These are phyloP conservation scores for Synodontis membranacea DNA, from an alignment of 2,113 vertebrate species.

Conservation along the genomic window DNA sequence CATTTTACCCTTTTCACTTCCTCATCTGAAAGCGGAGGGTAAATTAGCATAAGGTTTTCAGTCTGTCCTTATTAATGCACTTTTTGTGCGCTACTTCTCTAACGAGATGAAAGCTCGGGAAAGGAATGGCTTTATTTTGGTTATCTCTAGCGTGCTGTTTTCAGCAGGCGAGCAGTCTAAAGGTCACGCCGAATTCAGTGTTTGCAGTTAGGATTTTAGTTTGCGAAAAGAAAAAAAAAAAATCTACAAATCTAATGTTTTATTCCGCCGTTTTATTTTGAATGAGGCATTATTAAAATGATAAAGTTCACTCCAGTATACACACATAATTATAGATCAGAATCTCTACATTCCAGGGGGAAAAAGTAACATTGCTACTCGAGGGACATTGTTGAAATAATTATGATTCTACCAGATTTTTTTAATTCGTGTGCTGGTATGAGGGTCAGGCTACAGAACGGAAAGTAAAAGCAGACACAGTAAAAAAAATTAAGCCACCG, in stretches of 20 bases:
- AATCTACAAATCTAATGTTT: background rate
- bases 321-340: background rate
- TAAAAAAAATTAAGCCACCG: background rate
- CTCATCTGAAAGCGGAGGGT: background rate
- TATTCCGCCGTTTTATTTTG: background rate
- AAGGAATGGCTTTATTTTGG: slow-evolving; percentile 5
- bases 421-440: background rate
- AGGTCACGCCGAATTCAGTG: background rate
- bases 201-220: background rate
- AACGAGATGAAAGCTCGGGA: slow-evolving; percentile 27
- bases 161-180: background rate
- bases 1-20: slow-evolving; percentile 10
- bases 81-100: slow-evolving; percentile 20
- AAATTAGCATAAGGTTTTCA: slow-evolving; percentile 41
- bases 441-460: background rate
- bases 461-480: background rate
- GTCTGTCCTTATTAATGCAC: slow-evolving; percentile 29
- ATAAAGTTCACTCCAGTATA: background rate
- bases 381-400: background rate
- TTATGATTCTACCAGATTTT: background rate
- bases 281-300: background rate
- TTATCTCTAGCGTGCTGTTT: slow-evolving; percentile 2
- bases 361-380: background rate
- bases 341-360: background rate
- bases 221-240: background rate